phyloP scores from a whole-genome alignment of 2,113 vertebrate species.

The Falco punctatus region DNA sequence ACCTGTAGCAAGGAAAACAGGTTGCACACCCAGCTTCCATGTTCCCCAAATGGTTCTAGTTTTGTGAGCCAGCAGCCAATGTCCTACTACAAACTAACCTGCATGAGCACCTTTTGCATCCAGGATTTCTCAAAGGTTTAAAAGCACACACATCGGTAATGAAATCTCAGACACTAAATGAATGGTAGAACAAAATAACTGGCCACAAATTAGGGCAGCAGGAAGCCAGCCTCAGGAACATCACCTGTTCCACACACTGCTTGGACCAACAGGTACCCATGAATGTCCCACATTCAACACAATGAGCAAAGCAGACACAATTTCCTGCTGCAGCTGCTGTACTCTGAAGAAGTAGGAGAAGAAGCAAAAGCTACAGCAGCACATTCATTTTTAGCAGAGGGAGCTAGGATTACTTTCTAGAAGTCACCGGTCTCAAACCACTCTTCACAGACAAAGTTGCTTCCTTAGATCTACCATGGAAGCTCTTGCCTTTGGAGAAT shows the following conservation, averaged over 20 bases:
- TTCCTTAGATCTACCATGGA: background rate
- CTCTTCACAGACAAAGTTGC: background rate
- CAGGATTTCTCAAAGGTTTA: background rate
- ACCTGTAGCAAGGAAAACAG: conserved; percentile 79
- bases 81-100: background rate
- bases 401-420: background rate
- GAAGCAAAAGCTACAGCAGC: background rate
- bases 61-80: background rate
- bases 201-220: background rate
- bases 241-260: background rate
- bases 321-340: background rate
- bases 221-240: background rate
- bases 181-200: background rate
- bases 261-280: background rate
- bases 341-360: background rate
- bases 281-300: background rate
- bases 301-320: background rate
- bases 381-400: background rate
- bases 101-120: background rate
- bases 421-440: background rate
- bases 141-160: background rate
- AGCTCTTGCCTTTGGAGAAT: background rate
- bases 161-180: background rate
- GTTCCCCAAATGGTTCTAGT: background rate
- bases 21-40: background rate